phyloP scores from a whole-genome alignment of 2,797 vertebrate species.

The Alcedo atthis region DNA sequence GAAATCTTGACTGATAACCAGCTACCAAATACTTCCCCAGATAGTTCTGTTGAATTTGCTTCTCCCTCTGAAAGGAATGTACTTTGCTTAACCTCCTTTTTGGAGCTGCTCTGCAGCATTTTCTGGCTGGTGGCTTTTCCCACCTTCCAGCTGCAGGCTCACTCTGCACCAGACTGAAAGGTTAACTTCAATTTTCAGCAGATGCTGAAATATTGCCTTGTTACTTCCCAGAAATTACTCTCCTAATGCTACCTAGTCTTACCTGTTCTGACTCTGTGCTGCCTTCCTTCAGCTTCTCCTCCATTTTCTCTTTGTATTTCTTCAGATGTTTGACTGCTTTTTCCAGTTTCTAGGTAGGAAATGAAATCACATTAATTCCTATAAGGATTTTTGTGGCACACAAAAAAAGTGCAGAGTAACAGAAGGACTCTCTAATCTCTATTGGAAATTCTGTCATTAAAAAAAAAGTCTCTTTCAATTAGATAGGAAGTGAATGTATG shows the following conservation, averaged over 20 bases:
- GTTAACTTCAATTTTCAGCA: not conserved
- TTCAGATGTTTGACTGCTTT: slow-evolving; percentile 64
- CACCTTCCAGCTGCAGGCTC: slow-evolving; percentile 62
- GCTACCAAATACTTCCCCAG: not conserved
- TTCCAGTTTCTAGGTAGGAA: slow-evolving; percentile 69
- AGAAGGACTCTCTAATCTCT: not conserved
- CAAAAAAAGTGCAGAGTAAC: not conserved
- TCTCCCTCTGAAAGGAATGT: not conserved
- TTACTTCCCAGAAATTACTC: not conserved
- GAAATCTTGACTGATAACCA: not conserved
- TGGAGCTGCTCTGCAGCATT: not conserved
- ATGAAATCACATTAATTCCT: not conserved
- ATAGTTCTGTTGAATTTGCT: not conserved
- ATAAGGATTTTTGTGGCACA: not conserved
- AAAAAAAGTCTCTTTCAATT: not conserved
- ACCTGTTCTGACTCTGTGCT: slow-evolving; percentile 77
- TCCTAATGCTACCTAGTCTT: not conserved
- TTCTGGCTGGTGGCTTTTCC: slow-evolving; percentile 36
- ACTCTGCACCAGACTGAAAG: not conserved
- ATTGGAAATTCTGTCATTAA: not conserved
- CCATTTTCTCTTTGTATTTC: slow-evolving; percentile 65
- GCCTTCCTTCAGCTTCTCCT: slow-evolving; percentile 74
- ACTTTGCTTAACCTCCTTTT: not conserved
- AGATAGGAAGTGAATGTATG: not conserved
- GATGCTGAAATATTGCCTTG: not conserved